Evolutionary conservation across 2,797 vertebrate genomes (phyloP), one percentile per base, ranked within the genome.

Genomic region (Xerus rutilus): DNA sequence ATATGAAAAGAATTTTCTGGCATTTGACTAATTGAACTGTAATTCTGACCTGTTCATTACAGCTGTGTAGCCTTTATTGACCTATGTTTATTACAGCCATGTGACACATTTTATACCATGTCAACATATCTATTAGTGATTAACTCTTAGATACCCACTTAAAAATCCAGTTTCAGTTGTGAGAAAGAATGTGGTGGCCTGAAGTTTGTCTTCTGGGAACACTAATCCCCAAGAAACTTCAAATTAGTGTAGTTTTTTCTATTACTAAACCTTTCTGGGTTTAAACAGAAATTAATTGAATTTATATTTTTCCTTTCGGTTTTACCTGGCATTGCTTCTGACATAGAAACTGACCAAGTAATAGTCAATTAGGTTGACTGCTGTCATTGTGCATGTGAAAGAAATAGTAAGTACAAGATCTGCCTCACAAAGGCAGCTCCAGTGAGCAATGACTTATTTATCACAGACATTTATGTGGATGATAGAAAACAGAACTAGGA

Each of bases 381-480:
- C 30, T 93, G 74, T 96, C 82, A 85, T 23, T 74, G 72, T 14
- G 4, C 62, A 65, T 4, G 30, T 72, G 81, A 94, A 92, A 91
- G 47, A 87, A 94, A 83, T 59, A 94, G 43, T 65, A 95, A 77
- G 35, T 86, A 85, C 25, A 67, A 39, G 77, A 87, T 81, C 57
- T 86, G 91, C 72, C 89, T 90, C 77, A 89, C 78, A 95, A 95
- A 94, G 52, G 67, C 81, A 93, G 92, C 77, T 95, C 25, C 59
- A 82, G 82, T 82, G 67, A 96, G 59, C 79, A 93, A 86, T 76
- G 73, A 89, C 69, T 97, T 90, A 96, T 95, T 97, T 94, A 91
- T 96, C 84, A 94, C n/a, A 89, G 72, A 93, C 47, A 93, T 87
- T 93, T 78, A 82, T 64, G 49, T 73, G 39, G 89, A 79, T 79